Base-by-base conservation (phyloP, 2,113 vertebrate species). In the Hemibagrus wyckioides region DNA sequence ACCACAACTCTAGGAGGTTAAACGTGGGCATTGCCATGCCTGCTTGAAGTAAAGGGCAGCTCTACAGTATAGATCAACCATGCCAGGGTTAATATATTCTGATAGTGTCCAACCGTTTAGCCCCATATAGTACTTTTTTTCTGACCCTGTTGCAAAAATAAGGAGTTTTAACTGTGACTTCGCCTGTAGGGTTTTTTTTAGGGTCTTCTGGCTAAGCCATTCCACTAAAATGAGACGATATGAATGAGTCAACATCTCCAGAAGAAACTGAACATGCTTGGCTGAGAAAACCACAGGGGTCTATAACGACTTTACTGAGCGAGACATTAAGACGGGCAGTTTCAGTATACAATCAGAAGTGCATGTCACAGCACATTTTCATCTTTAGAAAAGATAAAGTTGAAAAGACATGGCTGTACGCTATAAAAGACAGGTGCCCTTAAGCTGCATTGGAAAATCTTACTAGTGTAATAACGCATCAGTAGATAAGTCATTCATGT, bases 161-260 rank as follows among this genome's bases (percentile, higher is more conserved):
- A 90, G 86, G 39, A 61, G 44, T 71, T 90, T 86, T 92, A 90
- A 89, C 90, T 3, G 73, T 89, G 90, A 91, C 94, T 95, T 94
- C 90, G 89, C 91, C 90, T 89, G 89, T 89, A 91, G 93, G 85
- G 85, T 81, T 93, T 90, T 92, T 91, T 93, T 92, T 69, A 84
- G 77, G 88, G 88, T 89, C 86, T 77, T 93, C 91, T 93, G 91
- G 89, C 93, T 90, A 90, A 92, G 90, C 77, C 48, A 85, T 91
- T 93, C 79, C 91, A 91, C 92, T 57, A 85, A 93, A 93, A 92
- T 75, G 80, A 87, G 90, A 93, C 90, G 90, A 92, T 93, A 92
- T 87, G 90, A 89, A 90, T 92, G 89, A 93, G 92, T 94, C 93
- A 93, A 92, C 89, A 91, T 93, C 87, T 92, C 90, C 91, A 89